Conservation (phyloP, 1,140 invertebrate genomes). For the Vollenhovia emeryi region DNA sequence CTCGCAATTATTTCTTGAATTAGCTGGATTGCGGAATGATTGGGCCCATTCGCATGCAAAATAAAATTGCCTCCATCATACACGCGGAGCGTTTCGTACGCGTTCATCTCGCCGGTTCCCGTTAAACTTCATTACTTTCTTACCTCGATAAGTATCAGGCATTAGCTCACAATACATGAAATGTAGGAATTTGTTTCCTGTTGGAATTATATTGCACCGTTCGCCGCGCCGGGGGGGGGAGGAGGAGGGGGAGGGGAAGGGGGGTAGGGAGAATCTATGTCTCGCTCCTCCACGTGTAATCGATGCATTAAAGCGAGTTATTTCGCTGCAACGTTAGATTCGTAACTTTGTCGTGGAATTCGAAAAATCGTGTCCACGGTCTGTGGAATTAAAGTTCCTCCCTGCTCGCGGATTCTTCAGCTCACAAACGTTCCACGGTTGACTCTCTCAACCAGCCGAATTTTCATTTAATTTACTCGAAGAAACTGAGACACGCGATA, state of each 20-base stretch:
- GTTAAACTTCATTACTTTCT: conserved; percentile 51
- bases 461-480: background rate
- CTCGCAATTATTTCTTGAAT: conserved; percentile 57
- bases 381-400: background rate
- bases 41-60: conserved; percentile 42
- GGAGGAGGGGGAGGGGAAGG: too few species aligned
- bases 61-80: conserved; percentile 47
- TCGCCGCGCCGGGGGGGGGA: background rate
- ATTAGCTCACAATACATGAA: conserved; percentile 39
- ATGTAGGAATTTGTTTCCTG: conserved; percentile 32
- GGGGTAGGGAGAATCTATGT: background rate
- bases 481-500: background rate
- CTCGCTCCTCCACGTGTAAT: conserved; percentile 24
- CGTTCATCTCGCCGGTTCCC: conserved; percentile 18
- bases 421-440: background rate
- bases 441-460: background rate
- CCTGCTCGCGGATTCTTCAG: background rate
- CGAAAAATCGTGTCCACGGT: background rate
- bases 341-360: conserved; percentile 10
- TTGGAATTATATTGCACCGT: conserved; percentile 28
- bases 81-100: conserved; percentile 27
- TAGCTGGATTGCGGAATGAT: conserved; percentile 54
- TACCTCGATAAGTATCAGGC: conserved; percentile 47
- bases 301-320: conserved; percentile 23
- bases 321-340: conserved; percentile 17